Conservation (phyloP, 1,140 invertebrate species). For the Eueides isabella region DNA sequence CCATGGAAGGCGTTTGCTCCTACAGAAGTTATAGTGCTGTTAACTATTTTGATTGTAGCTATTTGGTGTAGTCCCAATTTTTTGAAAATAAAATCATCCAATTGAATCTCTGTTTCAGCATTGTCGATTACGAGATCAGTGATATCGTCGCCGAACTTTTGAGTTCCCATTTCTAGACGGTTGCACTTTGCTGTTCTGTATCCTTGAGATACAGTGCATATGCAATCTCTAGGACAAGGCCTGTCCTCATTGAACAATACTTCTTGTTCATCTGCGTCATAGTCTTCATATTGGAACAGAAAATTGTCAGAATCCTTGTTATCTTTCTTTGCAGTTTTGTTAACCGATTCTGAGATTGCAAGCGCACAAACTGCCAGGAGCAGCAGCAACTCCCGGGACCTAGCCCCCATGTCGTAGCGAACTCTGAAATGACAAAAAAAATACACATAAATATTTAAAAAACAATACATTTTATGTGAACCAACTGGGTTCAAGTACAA, state of each 20-base stretch:
- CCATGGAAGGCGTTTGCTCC: slow-evolving; percentile 85
- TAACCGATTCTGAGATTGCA: slow-evolving; percentile 60
- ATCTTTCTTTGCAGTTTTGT: slow-evolving; percentile 64
- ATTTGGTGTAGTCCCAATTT: slow-evolving; percentile 83
- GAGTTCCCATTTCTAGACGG: slow-evolving; percentile 82
- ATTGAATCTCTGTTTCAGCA: slow-evolving; percentile 79
- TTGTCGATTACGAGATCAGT: slow-evolving; percentile 84
- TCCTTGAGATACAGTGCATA: slow-evolving; percentile 75
- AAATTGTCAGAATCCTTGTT: slow-evolving; percentile 62
- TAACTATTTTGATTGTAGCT: slow-evolving; percentile 83
- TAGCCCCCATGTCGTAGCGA: slow-evolving; percentile 76
- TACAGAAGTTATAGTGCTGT: slow-evolving; percentile 82
- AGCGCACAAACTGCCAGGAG: slow-evolving; percentile 75
- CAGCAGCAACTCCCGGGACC: slow-evolving; percentile 76
- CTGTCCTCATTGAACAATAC: slow-evolving; percentile 78
- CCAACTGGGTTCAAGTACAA: not conserved
- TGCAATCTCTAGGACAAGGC: slow-evolving; percentile 79
- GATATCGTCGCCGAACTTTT: slow-evolving; percentile 84
- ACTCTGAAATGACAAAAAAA: slow-evolving; percentile 74
- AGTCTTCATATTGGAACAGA: slow-evolving; percentile 69
- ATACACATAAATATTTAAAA: slow-evolving; percentile 3
- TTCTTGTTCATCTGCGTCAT: slow-evolving; percentile 71
- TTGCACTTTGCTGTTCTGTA: slow-evolving; percentile 79
- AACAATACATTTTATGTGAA: not conserved
- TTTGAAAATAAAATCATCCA: slow-evolving; percentile 83